Evolutionary conservation across 2,113 vertebrate species (phyloP).

Genomic region (Lynx canadensis): DNA sequence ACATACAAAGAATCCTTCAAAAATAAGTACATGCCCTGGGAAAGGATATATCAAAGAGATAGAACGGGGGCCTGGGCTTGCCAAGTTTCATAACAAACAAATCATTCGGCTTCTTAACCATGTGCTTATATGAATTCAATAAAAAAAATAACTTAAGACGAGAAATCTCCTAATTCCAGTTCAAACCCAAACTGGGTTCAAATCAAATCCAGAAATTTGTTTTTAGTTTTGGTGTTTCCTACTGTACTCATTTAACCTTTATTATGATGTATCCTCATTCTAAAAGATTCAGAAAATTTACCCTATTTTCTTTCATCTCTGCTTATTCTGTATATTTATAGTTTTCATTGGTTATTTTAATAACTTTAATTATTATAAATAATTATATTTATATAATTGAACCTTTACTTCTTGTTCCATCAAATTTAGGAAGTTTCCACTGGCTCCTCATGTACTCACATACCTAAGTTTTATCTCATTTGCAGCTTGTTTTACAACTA

Average conservation of each 20-base stretch:
- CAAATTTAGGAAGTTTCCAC: not conserved
- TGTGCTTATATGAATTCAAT: not conserved
- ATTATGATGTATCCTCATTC: not conserved
- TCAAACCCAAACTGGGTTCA: not conserved
- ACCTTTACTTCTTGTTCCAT: not conserved
- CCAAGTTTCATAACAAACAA: not conserved
- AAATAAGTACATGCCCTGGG: not conserved
- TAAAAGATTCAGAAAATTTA: not conserved
- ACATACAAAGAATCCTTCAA: not conserved
- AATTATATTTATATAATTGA: not conserved
- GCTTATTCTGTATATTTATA: not conserved
- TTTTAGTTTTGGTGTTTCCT: not conserved
- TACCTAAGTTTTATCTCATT: not conserved
- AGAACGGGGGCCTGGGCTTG: not conserved
- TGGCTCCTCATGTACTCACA: not conserved
- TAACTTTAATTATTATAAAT: not conserved
- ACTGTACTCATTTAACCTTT: not conserved
- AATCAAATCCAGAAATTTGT: not conserved
- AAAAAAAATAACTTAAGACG: not conserved
- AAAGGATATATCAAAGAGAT: not conserved
- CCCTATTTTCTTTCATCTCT: not conserved
- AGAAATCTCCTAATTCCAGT: not conserved
- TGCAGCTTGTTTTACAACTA: not conserved
- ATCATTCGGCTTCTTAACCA: not conserved
- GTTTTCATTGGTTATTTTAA: not conserved